Evolutionary conservation across 2,113 vertebrate genomes (phyloP).

Genomic region (Trochalopteron elliotii): DNA sequence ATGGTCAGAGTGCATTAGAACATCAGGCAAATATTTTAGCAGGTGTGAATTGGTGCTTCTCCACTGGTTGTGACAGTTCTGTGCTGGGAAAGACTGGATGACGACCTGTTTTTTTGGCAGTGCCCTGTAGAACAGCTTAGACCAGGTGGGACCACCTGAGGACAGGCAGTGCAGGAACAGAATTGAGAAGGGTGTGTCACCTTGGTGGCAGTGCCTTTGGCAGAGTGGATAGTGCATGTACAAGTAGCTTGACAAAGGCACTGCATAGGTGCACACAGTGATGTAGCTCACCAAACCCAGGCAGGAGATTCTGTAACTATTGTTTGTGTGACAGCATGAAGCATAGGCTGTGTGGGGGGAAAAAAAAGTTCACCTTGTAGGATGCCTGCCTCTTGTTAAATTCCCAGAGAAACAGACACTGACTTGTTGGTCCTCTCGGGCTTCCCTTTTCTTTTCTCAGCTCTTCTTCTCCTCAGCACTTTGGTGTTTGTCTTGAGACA

Average conservation of each 20-base stretch:
- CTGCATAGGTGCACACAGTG: not conserved
- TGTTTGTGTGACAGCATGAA: not conserved
- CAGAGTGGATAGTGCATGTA: accelerated
- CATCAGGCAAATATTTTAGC: not conserved
- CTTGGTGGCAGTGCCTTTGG: not conserved
- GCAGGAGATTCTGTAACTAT: not conserved
- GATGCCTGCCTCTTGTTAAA: not conserved
- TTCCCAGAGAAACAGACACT: not conserved
- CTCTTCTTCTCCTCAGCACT: not conserved
- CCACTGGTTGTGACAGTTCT: not conserved
- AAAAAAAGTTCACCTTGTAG: not conserved
- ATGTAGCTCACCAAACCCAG: not conserved
- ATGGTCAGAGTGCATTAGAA: not conserved
- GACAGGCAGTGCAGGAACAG: not conserved
- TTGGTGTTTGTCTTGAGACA: not conserved
- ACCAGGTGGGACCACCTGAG: not conserved
- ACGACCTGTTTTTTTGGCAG: not conserved
- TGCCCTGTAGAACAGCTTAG: not conserved
- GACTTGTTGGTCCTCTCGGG: not conserved
- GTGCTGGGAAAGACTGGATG: not conserved
- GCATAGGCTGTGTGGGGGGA: not conserved
- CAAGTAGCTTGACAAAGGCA: not conserved
- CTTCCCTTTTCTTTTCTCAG: not conserved
- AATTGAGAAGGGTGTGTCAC: not conserved
- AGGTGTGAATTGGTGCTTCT: not conserved